phyloP scores from a whole-genome alignment of 2,797 vertebrate species.

The Picus viridis region DNA sequence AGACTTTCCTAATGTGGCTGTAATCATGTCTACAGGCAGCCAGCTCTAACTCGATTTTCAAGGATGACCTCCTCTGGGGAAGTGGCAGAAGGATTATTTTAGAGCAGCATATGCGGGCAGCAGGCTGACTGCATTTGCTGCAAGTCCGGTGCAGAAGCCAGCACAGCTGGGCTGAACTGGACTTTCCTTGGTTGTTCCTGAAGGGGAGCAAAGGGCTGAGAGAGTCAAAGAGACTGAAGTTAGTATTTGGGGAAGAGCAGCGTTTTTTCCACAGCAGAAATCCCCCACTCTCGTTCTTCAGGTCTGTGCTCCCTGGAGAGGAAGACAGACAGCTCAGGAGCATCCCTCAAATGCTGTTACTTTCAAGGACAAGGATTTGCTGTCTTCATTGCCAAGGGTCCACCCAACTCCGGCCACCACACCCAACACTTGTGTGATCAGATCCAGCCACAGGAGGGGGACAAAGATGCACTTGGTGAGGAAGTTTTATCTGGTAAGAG shows the following conservation, averaged over 20 bases:
- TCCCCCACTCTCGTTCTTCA: background rate
- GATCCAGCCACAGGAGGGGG: slow-evolving; percentile 16
- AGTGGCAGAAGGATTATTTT: background rate
- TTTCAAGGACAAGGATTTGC: background rate
- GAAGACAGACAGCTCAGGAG: background rate
- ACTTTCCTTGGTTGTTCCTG: background rate
- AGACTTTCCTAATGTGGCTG: background rate
- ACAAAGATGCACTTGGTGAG: slow-evolving; percentile 14
- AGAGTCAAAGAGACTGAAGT: background rate
- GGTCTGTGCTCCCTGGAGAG: background rate
- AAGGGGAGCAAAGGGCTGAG: background rate
- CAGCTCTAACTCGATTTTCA: background rate
- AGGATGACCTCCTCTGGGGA: background rate
- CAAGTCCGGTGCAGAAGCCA: background rate
- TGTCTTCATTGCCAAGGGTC: background rate
- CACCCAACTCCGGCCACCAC: background rate
- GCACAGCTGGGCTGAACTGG: background rate
- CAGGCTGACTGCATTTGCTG: background rate
- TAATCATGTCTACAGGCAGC: background rate
- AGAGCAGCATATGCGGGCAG: accelerated
- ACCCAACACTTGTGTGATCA: background rate
- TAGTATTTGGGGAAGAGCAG: background rate
- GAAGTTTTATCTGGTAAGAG: background rate
- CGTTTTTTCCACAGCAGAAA: background rate
- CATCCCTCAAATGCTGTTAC: background rate